phyloP scores from a whole-genome alignment of 2,888 invertebrate species.

The Temnothorax unifasciatus region DNA sequence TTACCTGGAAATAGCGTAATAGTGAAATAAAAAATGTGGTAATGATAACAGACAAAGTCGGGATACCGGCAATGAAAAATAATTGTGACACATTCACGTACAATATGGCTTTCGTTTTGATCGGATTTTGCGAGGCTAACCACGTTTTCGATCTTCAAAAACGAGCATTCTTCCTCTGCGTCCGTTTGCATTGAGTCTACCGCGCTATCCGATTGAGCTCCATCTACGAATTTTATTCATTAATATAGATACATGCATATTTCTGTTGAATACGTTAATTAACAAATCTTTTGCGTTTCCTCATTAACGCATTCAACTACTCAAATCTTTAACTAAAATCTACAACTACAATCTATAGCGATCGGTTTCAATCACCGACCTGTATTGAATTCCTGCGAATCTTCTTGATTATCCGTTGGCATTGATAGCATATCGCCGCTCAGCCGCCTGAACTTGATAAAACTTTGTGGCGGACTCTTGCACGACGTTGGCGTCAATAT shows the following conservation, averaged over 20 bases:
- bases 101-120: conserved; percentile 72
- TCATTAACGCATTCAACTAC: conserved; percentile 1
- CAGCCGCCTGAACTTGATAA: conserved; percentile 85
- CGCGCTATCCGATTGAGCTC: conserved; percentile 18
- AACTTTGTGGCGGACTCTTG: conserved; percentile 80
- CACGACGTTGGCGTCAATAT: background rate
- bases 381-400: background rate
- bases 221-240: conserved; percentile 50
- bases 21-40: background rate
- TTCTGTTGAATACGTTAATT: background rate
- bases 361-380: conserved; percentile 62
- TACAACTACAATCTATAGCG: background rate
- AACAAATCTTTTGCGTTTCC: background rate
- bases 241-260: background rate
- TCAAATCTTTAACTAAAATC: background rate
- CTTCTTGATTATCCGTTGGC: conserved; percentile 54
- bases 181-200: conserved; percentile 64
- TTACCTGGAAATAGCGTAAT: conserved; percentile 70
- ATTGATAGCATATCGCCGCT: conserved; percentile 86
- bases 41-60: background rate
- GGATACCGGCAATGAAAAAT: background rate
- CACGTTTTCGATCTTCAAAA: conserved; percentile 87
- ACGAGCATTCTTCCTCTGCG: conserved; percentile 79
- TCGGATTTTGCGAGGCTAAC: conserved; percentile 86
- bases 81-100: conserved; percentile 59